phyloP scores from a whole-genome alignment of 2,113 vertebrate species.

The Tylochromis polylepis region DNA sequence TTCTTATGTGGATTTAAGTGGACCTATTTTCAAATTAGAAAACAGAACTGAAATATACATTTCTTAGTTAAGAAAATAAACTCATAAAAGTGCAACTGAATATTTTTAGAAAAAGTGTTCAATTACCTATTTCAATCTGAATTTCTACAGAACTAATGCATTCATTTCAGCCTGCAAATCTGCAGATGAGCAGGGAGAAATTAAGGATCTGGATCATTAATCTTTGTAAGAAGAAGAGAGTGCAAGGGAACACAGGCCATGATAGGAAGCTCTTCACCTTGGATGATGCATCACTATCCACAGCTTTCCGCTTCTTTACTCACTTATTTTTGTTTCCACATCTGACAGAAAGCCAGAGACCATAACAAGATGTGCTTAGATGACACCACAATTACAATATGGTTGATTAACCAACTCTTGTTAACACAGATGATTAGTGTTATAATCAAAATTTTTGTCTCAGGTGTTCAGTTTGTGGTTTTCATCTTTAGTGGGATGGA shows the following conservation, averaged over 20 bases:
- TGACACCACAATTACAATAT: not conserved
- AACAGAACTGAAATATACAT: not conserved
- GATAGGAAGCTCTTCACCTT: not conserved
- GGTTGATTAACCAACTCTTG: not conserved
- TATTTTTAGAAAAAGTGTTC: not conserved
- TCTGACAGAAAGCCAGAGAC: conserved; percentile 1
- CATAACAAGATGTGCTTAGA: not conserved
- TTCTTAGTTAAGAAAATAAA: not conserved
- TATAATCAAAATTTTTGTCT: not conserved
- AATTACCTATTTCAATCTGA: not conserved
- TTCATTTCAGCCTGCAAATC: not conserved
- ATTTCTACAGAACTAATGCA: not conserved
- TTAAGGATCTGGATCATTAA: conserved; percentile 25
- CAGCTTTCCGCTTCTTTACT: not conserved
- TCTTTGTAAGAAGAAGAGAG: conserved; percentile 33
- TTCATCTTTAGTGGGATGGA: not conserved
- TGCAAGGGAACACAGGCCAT: not conserved
- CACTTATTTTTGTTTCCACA: not conserved
- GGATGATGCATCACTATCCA: conserved; percentile 4
- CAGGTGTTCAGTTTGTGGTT: not conserved
- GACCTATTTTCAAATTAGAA: not conserved
- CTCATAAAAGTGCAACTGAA: not conserved
- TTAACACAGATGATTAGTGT: not conserved
- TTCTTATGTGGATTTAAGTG: not conserved
- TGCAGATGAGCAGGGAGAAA: not conserved